These are phyloP conservation scores for Griposia aprilina DNA, from an alignment of 2,888 invertebrate species.

Conservation along the genomic window DNA sequence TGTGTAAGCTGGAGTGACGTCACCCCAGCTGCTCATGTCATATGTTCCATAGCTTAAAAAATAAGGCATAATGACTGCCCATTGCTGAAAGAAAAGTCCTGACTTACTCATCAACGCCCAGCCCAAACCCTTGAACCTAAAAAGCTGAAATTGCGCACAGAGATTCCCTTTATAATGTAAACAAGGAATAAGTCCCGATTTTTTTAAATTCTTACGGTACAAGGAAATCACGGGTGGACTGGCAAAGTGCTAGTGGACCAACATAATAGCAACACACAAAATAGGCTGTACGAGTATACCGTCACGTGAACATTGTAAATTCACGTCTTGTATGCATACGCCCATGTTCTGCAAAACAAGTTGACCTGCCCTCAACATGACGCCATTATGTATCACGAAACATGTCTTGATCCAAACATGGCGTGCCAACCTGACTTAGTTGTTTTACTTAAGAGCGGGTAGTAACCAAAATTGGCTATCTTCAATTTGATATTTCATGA, in stretches of 20 bases:
- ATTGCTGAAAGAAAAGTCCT: slow-evolving; percentile 6
- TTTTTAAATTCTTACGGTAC: neutral
- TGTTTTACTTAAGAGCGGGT: neutral
- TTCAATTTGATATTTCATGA: no score
- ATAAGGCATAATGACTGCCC: no score
- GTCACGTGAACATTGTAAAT: slow-evolving; percentile 11
- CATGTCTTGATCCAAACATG: slow-evolving; percentile 23
- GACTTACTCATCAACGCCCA: neutral
- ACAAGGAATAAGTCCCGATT: neutral
- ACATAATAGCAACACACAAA: neutral
- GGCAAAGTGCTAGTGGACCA: no score
- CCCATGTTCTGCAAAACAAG: slow-evolving; percentile 23
- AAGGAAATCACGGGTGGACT: no score
- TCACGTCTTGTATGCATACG: neutral
- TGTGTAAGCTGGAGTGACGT: no score
- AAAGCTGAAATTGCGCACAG: neutral
- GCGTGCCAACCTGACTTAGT: slow-evolving; percentile 37
- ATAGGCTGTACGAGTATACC: neutral
- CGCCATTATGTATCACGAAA: slow-evolving; percentile 29
- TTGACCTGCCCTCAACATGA: slow-evolving; percentile 31
- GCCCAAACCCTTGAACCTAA: neutral
- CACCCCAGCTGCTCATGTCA: no score
- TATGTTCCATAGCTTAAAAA: no score
- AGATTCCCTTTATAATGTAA: neutral
- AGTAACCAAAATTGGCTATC: no score